Conservation (phyloP, 92 coral and sea anemone species). For the Metridium senile region DNA sequence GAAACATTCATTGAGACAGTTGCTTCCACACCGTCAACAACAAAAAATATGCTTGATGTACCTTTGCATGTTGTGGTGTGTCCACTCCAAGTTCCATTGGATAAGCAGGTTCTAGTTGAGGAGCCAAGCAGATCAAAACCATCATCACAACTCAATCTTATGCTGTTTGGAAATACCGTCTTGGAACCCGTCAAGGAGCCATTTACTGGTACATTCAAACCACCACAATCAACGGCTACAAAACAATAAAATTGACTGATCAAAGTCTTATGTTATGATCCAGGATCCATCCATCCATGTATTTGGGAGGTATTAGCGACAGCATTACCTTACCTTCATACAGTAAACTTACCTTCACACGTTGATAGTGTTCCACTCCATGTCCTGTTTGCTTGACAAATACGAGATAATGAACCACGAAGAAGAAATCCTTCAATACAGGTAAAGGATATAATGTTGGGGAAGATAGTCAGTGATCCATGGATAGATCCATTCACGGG, state of each 20-base stretch:
- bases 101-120: constrained; percentile 13
- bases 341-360: constrained; percentile 45
- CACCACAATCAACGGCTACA: constrained; percentile 22
- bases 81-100: constrained; percentile 61
- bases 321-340: too few species aligned
- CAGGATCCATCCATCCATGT: too few species aligned
- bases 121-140: constrained; percentile 38
- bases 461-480: constrained; percentile 37
- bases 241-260: too few species aligned
- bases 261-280: too few species aligned
- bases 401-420: constrained; percentile 40
- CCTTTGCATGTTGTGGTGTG: constrained; percentile 44
- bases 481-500: constrained; percentile 35
- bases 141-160: constrained; percentile 39
- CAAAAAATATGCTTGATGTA: background rate
- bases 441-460: constrained; percentile 36
- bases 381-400: constrained; percentile 46
- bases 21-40: background rate
- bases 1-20: background rate
- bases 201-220: background rate
- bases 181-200: constrained; percentile 35
- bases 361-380: constrained; percentile 52
- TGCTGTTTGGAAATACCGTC: constrained; percentile 51
- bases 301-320: too few species aligned
- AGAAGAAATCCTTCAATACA: constrained; percentile 56